Conservation (phyloP, 2,888 invertebrate genomes). For the Trachelus tabidus region DNA sequence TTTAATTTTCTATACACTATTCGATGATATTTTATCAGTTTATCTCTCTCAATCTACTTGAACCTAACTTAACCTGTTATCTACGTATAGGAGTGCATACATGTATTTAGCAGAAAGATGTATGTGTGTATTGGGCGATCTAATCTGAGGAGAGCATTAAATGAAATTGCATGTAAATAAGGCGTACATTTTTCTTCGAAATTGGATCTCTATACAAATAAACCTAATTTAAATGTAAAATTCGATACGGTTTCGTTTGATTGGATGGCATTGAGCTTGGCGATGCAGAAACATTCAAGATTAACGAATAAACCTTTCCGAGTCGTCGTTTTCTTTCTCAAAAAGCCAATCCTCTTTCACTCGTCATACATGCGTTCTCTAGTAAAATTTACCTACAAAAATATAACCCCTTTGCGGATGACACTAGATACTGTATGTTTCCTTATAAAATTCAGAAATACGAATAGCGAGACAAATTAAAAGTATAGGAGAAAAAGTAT, state of each 20-base stretch:
- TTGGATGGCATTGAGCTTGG: not conserved
- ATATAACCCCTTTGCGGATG: no score
- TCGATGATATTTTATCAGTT: not conserved
- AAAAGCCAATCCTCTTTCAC: not conserved
- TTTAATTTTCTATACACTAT: not conserved
- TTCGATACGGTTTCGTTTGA: not conserved
- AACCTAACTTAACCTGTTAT: not conserved
- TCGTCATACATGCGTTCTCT: not conserved
- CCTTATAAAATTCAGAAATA: no score
- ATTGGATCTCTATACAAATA: not conserved
- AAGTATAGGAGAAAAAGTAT: no score
- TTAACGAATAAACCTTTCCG: not conserved
- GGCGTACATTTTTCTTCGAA: not conserved
- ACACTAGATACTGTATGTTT: no score
- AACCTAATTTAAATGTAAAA: not conserved
- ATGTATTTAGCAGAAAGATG: not conserved
- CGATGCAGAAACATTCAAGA: not conserved
- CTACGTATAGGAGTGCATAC: not conserved
- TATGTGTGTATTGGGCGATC: not conserved
- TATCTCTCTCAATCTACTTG: not conserved
- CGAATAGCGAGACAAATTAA: no score
- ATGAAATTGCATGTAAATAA: not conserved
- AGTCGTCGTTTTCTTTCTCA: not conserved
- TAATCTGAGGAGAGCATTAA: not conserved
- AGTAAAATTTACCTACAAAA: not conserved